These are phyloP conservation scores for Noctua fimbriata DNA, from an alignment of 2,888 invertebrate genomes.

Conservation along the genomic window DNA sequence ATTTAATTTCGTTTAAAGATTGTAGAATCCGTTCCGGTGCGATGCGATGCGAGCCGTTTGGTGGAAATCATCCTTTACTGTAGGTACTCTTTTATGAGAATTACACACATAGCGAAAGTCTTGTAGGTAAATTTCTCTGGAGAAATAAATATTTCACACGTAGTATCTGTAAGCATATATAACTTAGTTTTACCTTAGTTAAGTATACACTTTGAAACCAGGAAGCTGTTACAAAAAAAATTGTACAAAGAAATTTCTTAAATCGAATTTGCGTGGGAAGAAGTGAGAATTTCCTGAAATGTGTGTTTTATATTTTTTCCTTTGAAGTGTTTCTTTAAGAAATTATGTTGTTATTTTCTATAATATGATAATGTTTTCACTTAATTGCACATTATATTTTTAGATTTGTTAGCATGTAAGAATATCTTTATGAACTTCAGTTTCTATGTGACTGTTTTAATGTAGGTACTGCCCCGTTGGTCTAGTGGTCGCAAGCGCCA, in stretches of 20 bases:
- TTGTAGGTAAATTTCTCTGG: too few species aligned
- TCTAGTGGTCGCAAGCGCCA: too few species aligned
- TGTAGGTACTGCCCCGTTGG: too few species aligned
- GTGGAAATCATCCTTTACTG: too few species aligned
- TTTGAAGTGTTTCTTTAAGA: slow-evolving; percentile 28
- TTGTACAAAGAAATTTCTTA: neutral
- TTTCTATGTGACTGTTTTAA: too few species aligned
- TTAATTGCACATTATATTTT: slow-evolving; percentile 10
- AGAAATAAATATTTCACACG: neutral
- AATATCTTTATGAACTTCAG: neutral
- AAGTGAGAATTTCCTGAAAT: slow-evolving; percentile 11
- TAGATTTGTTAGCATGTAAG: neutral
- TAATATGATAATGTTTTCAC: neutral
- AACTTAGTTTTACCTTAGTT: neutral
- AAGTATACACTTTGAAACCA: neutral
- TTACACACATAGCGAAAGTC: neutral
- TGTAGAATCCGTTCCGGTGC: too few species aligned
- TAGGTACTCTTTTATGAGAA: neutral
- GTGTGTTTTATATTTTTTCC: neutral
- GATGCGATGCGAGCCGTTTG: too few species aligned
- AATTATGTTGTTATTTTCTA: slow-evolving; percentile 10
- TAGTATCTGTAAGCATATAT: neutral
- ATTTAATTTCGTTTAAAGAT: too few species aligned
- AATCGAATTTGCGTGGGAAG: slow-evolving; percentile 12
- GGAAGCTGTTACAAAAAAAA: slow-evolving; percentile 6